Percentiles rank a stretch among this genome's conserved stretches.
phyloP scores from a whole-genome alignment of 2,113 vertebrate genomes.

The Phasianus colchicus region DNA sequence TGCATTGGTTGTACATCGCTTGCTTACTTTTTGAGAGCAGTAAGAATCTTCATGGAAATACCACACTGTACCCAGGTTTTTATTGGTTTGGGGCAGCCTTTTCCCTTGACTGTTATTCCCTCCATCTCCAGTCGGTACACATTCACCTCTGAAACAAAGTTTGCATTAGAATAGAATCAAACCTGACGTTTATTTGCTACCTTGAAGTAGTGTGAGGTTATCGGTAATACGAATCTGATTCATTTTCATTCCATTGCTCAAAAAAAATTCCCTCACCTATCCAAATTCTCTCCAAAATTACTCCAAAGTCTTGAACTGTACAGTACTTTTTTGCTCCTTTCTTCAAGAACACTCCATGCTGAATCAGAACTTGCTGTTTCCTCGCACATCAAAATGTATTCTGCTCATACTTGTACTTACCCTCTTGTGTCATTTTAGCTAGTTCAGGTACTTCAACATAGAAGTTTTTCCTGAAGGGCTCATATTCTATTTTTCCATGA shows the following conservation, averaged over 20 bases:
- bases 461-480: conserved; percentile 95
- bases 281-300: neutral
- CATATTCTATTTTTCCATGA: conserved; percentile 97
- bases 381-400: neutral
- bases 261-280: neutral
- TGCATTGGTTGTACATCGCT: neutral
- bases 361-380: neutral
- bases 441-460: conserved; percentile 98
- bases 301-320: neutral
- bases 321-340: neutral
- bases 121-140: conserved; percentile 92
- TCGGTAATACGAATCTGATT: neutral
- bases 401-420: conserved; percentile 64
- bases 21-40: conserved; percentile 93
- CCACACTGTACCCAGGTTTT: conserved; percentile 99
- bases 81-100: conserved; percentile 97
- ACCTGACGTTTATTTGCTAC: neutral
- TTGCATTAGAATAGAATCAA: conserved; percentile 7
- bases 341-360: neutral
- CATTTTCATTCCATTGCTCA: neutral
- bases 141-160: conserved; percentile 87
- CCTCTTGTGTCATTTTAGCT: conserved; percentile 92
- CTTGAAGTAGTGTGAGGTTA: neutral
- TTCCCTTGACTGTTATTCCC: conserved; percentile 95
- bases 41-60: conserved; percentile 98